Evolutionary conservation across 2,113 vertebrate species (phyloP).

Genomic region (Acanthisitta chloris): DNA sequence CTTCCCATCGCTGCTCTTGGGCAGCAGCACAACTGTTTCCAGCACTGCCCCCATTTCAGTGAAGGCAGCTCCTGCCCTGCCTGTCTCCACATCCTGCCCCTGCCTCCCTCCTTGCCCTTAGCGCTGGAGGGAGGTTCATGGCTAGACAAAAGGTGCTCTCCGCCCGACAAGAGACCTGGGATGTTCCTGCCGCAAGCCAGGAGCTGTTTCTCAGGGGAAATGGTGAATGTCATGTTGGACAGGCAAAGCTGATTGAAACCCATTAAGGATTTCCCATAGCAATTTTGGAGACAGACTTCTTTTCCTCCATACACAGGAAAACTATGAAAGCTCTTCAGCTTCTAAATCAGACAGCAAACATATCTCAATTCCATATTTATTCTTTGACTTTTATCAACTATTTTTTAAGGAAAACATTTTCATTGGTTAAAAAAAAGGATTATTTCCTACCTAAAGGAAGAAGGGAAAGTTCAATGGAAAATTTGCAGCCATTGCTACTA

Average conservation of each 20-base stretch:
- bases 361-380: background rate
- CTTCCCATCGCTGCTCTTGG: background rate
- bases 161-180: background rate
- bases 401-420: background rate
- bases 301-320: background rate
- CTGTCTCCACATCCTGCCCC: background rate
- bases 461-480: background rate
- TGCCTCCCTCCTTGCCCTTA: background rate
- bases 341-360: background rate
- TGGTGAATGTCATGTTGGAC: fast-evolving
- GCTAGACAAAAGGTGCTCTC: background rate
- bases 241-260: background rate
- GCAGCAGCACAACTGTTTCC: background rate
- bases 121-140: fast-evolving
- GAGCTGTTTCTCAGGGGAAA: background rate
- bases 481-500: background rate
- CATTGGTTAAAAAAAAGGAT: background rate
- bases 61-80: background rate
- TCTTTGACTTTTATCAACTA: background rate
- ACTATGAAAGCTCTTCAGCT: background rate
- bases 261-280: background rate
- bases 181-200: background rate
- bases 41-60: fast-evolving
- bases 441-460: background rate
- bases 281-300: background rate